phyloP scores from a whole-genome alignment of 2,113 vertebrate species.

The Symphodus melops region DNA sequence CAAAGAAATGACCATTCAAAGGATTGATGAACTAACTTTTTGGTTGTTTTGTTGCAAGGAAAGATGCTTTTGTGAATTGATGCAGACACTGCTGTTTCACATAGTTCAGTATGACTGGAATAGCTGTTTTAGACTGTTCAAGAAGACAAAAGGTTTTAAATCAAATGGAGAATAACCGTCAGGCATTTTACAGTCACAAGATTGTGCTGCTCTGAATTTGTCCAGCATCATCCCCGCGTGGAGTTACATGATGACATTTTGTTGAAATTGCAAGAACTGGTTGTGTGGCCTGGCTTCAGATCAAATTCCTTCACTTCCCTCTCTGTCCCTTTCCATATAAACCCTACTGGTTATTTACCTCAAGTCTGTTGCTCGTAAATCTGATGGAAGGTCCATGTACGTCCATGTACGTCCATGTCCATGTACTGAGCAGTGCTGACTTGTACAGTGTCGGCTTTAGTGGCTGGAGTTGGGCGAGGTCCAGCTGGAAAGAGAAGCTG shows the following conservation, averaged over 20 bases:
- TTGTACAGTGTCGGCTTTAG: conserved; percentile 10
- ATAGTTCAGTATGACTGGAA: neutral
- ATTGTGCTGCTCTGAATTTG: conserved; percentile 15
- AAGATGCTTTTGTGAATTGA: neutral
- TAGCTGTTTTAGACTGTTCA: conserved; percentile 11
- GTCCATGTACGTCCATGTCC: conserved; percentile 6
- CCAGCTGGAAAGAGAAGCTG: conserved; percentile 30
- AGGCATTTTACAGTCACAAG: neutral
- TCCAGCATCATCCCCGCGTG: conserved; percentile 25
- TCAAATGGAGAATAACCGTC: conserved; percentile 21
- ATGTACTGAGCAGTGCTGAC: conserved; percentile 13
- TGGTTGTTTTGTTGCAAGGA: neutral
- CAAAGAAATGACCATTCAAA: neutral
- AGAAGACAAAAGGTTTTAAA: conserved; percentile 12
- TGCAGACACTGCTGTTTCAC: neutral
- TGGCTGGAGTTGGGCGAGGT: conserved; percentile 25
- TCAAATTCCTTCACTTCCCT: conserved; percentile 1
- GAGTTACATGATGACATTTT: conserved; percentile 27
- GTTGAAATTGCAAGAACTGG: conserved; percentile 43
- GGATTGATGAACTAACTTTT: neutral
- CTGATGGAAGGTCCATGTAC: neutral
- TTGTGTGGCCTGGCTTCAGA: neutral
- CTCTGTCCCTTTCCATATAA: conserved; percentile 1
- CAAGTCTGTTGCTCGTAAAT: neutral
- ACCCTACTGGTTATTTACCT: conserved; percentile 2